phyloP scores from a whole-genome alignment of 2,888 invertebrate genomes.

The Drosophila macrospina region DNA sequence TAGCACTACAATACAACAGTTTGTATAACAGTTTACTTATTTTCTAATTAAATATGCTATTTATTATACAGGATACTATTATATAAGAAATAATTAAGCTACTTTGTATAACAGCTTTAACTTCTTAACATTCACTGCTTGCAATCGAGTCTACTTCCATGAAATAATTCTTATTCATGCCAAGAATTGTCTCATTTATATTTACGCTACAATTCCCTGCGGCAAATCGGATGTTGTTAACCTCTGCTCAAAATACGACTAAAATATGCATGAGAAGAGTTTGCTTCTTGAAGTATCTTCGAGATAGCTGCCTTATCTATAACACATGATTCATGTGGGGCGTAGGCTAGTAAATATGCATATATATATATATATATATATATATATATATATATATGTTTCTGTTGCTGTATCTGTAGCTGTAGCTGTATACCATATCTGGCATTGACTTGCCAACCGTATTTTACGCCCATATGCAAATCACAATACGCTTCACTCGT shows the following conservation, averaged over 20 bases:
- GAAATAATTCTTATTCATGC: neutral
- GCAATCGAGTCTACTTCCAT: no score
- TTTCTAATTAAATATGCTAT: neutral
- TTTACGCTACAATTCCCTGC: neutral
- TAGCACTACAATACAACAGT: neutral
- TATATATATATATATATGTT: conserved; percentile 8
- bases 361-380: conserved; percentile 5
- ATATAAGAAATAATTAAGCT: neutral
- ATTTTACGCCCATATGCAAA: conserved; percentile 65
- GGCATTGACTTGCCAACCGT: conserved; percentile 42
- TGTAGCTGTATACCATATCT: conserved; percentile 30
- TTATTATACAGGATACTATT: neutral
- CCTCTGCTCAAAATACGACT: neutral
- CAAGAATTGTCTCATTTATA: neutral
- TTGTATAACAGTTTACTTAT: neutral
- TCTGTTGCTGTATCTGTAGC: neutral
- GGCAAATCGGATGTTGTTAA: conserved; percentile 19
- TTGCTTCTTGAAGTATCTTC: conserved; percentile 1
- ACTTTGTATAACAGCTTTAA: neutral
- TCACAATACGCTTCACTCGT: conserved; percentile 21
- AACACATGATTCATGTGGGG: conserved; percentile 15
- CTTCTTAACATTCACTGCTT: neutral
- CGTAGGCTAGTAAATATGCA: conserved; percentile 15
- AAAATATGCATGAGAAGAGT: conserved; percentile 1
- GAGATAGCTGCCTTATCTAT: conserved; percentile 38